Base-by-base conservation (phyloP, 2,113 vertebrate genomes). In the Amblyornis subalaris region DNA sequence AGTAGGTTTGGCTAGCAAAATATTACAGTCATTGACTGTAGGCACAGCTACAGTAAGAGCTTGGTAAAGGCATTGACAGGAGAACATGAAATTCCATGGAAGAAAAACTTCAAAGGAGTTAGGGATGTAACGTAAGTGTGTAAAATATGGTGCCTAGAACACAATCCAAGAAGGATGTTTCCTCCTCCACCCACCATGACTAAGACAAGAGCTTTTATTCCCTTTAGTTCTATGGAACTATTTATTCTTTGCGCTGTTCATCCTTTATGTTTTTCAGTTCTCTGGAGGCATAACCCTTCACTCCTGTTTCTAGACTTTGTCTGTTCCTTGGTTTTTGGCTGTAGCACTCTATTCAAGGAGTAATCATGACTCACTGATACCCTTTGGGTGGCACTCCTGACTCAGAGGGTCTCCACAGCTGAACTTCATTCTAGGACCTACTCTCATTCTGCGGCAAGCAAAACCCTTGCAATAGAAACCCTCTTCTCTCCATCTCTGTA, bases 41-140 rank as follows among this genome's bases (percentile, higher is more conserved):
- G 10, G 14, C 62, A 58, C 24, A 69, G 28, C 10, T 45, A 47
- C 17, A 84, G 24, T 7, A 76, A 35, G 1, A 66, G 10, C 50
- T 58, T 82, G 25, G 25, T 20, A 85, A 82, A 73, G 12, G 4
- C 25, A 23, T 14, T 73, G 40, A 50, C 9, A 65, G 20, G 19
- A 76, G 47, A 51, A 87, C 2, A 33, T 62, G 15, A 61, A 72
- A 11, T 54, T 84, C 14, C 17, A 22, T 2, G 45, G 22, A 64
- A 58, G 38, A 48, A 58, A 48, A 62, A 4, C 14, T 54, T 53
- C 29, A 21, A 50, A 89, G 29, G 10, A 40, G 9, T 25, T 57
- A 47, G 5, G 11, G 9, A 29, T 29, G 21, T 45, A 45, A 76
- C 28, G 28, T 35, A 31, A 0, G 0, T 14, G 9, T 18, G 10